Base-by-base conservation (phyloP, 2,888 invertebrate species). In the Diloba caeruleocephala region DNA sequence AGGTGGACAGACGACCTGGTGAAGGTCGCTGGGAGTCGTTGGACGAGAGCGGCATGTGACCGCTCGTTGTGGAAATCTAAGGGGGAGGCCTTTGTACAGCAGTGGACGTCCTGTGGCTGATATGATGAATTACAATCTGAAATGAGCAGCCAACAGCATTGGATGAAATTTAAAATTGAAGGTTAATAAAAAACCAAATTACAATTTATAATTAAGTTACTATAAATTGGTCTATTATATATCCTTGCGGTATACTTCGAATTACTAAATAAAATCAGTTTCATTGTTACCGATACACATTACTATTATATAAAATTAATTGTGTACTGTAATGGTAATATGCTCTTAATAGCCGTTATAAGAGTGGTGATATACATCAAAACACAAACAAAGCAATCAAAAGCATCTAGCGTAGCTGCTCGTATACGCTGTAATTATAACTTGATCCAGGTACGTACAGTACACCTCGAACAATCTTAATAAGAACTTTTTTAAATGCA, bases 401-500 rank as follows among this genome's bases (percentile, higher is more conserved):
- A 80, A 72, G 70, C 72, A 77, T 74, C 71, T 62, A 76, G 69
- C 75, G 67, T 69, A 57, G 66, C 67, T 55, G 58, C 60, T 66
- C 55, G 45, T 21, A 7, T 66, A 64, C 55, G 43, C 71, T 72
- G 68, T 82, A 84, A 87, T 88, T 84, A 85, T 78, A 75, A 70
- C 73, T 76, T 65, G 74, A 77, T 79, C 72, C 81, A 74, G 65
- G 71, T 14, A 33, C 26, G 17, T 39, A 28, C 23, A 5, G 31
- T 42, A 28, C 37, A 49, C 71, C 42, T 45, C 55, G 48, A 46
- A 50, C 39, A 46, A 56, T 62, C 43, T 59, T 58, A 78, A 78
- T 75, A 83, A 81, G 72, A 79, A 79, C 70, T 71, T 83, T 85
- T 86, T 85, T 84, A 78, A 76, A 76, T 71, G 79, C 90, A 91